Conservation (phyloP, 1,140 invertebrate species). For the Drosophila truncata region DNA sequence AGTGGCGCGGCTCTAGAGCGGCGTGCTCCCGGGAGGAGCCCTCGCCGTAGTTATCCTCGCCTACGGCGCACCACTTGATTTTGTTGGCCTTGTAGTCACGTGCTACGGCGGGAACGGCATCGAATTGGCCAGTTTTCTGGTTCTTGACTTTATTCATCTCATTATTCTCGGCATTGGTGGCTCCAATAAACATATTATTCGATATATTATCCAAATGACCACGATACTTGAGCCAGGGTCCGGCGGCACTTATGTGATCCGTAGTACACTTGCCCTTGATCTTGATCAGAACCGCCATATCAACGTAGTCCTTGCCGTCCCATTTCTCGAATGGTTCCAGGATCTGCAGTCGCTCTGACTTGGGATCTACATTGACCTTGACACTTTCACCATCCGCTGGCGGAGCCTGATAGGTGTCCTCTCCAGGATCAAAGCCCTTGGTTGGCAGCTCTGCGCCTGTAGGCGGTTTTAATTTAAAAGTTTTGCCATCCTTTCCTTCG, state of each 20-base stretch:
- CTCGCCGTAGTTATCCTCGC: conserved; percentile 99
- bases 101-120: conserved; percentile 96
- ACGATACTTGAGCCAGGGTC: conserved; percentile 99
- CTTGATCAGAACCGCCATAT: conserved; percentile 97
- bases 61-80: conserved; percentile 97
- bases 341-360: conserved; percentile 96
- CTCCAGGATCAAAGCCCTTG: conserved; percentile 98
- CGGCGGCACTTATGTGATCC: conserved; percentile 99
- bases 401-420: conserved; percentile 97
- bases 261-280: conserved; percentile 99
- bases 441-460: conserved; percentile 96
- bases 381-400: conserved; percentile 87
- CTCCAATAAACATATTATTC: conserved; percentile 99
- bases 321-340: conserved; percentile 97
- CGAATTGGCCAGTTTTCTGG: conserved; percentile 94
- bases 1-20: conserved; percentile 96
- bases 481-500: conserved; percentile 92
- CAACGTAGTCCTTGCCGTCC: conserved; percentile 97
- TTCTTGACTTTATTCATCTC: conserved; percentile 99
- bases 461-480: conserved; percentile 96
- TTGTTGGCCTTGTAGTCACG: conserved; percentile 96
- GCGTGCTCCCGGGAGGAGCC: conserved; percentile 97
- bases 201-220: conserved; percentile 99
- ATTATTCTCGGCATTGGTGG: conserved; percentile 97
- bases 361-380: conserved; percentile 93